Base-by-base conservation (phyloP, 2,888 invertebrate genomes). In the Eristalis tenax region DNA sequence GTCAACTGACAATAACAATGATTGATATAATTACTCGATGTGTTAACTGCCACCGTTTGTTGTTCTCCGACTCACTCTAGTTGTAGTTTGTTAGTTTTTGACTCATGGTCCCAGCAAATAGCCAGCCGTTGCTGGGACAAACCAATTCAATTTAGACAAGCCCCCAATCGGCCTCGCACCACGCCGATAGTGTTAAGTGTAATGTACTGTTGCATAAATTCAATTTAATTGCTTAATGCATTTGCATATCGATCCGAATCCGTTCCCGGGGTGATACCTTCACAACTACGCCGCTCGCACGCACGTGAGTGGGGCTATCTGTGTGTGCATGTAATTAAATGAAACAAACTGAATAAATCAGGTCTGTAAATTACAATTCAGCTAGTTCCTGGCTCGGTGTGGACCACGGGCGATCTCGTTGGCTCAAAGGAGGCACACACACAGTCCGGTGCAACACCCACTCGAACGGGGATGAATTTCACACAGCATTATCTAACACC, bases 401-500 rank as follows among this genome's bases (percentile, higher is more conserved):
- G 4, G 35, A 40, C 83, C 57, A 61, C 43, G 22, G 22, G 63
- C 68, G 68, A 70, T n/a, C 64, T 56, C 56, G 18, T 50, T 50
- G 35, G 22, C 26, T 64, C 69, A 66, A 40, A 68, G 57, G 28
- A n/a, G 6, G 6, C 38, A n/a, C 18, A 38, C 35, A 38, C 35
- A 43, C 35, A 28, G 13, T 56, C 56, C 56, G 32, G 10, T 0
- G 32, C 15, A 23, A 32, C 61, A n/a, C 32, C n/a, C 61, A 64
- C 56, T 71, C 56, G 74, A 56, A 57, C 68, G 23, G n/a, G 56
- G 73, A 65, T 76, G 15, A 65, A 75, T 70, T 86, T 75, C 13
- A 71, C 78, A 75, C 75, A 70, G 70, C 78, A 40, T 59, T 83
- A 87, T 83, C 83, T 87, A 83, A 80, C 87, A 87, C 83, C 83